Base-by-base conservation (phyloP, 2,113 vertebrate genomes). In the Tautogolabrus adspersus region DNA sequence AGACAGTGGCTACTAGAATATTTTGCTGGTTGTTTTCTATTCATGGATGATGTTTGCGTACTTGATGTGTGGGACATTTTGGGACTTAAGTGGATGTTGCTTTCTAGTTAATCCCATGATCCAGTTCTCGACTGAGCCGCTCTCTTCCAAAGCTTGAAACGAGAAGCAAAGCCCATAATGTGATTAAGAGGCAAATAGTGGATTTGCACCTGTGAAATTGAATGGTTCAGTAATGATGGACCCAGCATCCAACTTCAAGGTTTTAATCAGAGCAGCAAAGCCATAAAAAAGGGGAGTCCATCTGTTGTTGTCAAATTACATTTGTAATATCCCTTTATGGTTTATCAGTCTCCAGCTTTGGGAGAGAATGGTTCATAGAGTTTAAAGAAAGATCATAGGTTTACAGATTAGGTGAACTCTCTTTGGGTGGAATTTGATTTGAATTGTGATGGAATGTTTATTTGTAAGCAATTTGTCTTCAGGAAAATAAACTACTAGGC, bases 401-500 rank as follows among this genome's bases (percentile, higher is more conserved):
- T 91, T 87, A 83, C 79, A 51, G n/a, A 69, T 65, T 34, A n/a
- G 70, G 86, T 70, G 63, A 79, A 78, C 72, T 65, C 51, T 86
- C 67, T 74, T 65, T 2, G 59, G 72, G 55, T 83, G 81, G 69
- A 81, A 55, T 83, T 88, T 85, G 37, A 79, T 91, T 92, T 91
- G 77, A 70, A 79, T 89, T 85, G 79, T 92, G 51, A 91, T 89
- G 78, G 83, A 88, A 86, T 85, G 79, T 85, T 92, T 92, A 89
- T 84, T 87, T 92, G 87, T 93, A 90, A 51, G 83, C 82, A 79
- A 82, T 73, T 71, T 83, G 79, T 83, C 85, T 90, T 84, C 70
- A 88, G 67, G 81, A 89, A 91, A 93, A 95, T 92, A 91, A 94
- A 92, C 86, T 88, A 89, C 83, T 92, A 88, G 86, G 85, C 88